These are phyloP conservation scores for Schizothorax lantsangensis DNA, from an alignment of 2,797 vertebrate genomes.

Conservation along the genomic window DNA sequence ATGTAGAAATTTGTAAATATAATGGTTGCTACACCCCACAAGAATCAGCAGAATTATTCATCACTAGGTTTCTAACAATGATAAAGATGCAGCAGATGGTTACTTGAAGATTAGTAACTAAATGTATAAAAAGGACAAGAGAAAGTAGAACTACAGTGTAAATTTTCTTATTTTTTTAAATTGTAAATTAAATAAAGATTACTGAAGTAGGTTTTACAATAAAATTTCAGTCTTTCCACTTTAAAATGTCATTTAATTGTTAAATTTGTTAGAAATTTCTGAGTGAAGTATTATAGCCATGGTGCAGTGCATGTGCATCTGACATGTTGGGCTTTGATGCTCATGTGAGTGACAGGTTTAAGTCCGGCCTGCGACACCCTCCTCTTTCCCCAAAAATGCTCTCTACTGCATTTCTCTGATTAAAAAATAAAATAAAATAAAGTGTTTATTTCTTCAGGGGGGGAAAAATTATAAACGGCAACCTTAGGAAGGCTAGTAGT, in stretches of 20 bases:
- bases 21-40: background rate
- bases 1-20: background rate
- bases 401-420: background rate
- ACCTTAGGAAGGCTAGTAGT: conserved; percentile 9
- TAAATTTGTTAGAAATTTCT: background rate
- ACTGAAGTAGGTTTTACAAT: background rate
- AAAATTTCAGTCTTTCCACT: background rate
- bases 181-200: background rate
- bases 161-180: background rate
- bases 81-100: background rate
- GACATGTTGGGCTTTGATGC: too few relatives aligned
- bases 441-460: background rate
- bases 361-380: background rate
- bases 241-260: background rate
- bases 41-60: background rate
- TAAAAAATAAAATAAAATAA: background rate
- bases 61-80: background rate
- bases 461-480: background rate
- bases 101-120: background rate
- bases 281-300: background rate
- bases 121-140: background rate
- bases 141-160: background rate
- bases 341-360: background rate
- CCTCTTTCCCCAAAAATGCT: too few relatives aligned
- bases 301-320: too few relatives aligned